These are phyloP conservation scores for Xylophagus ater DNA, from an alignment of 2,888 invertebrate genomes.

Conservation along the genomic window DNA sequence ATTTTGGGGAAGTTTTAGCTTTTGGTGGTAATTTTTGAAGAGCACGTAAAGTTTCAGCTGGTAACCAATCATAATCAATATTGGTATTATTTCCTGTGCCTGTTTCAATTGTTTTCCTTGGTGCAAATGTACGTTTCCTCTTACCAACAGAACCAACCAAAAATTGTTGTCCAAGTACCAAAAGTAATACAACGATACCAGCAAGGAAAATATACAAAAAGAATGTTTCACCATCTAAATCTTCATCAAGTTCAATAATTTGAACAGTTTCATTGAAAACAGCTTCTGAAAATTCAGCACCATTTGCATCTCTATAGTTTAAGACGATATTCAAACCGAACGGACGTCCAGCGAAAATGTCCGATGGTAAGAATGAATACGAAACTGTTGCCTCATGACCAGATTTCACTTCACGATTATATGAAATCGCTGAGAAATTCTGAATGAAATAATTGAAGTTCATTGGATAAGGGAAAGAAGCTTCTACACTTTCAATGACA, in stretches of 20 bases:
- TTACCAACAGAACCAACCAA: slow-evolving; percentile 74
- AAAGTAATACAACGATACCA: slow-evolving; percentile 73
- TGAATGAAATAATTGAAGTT: slow-evolving; percentile 97
- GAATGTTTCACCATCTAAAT: slow-evolving; percentile 95
- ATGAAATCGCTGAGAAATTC: slow-evolving; percentile 88
- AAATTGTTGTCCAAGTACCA: slow-evolving; percentile 83
- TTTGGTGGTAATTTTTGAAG: slow-evolving; percentile 59
- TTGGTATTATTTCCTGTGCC: slow-evolving; percentile 82
- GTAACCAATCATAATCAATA: slow-evolving; percentile 98
- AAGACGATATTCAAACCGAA: slow-evolving; percentile 91
- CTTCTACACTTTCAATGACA: slow-evolving; percentile 84
- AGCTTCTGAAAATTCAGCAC: slow-evolving; percentile 60
- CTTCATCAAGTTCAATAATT: slow-evolving; percentile 92
- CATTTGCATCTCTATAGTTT: slow-evolving; percentile 70
- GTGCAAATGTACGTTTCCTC: slow-evolving; percentile 43
- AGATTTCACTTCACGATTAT: slow-evolving; percentile 79
- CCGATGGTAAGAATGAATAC: slow-evolving; percentile 90
- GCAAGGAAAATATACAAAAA: slow-evolving; percentile 94
- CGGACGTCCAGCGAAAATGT: slow-evolving; percentile 90
- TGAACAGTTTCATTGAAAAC: slow-evolving; percentile 97
- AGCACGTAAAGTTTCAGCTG: slow-evolving; percentile 74
- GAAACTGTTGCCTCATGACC: slow-evolving; percentile 88
- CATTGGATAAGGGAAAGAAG: slow-evolving; percentile 97
- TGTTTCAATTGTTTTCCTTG: slow-evolving; percentile 66
- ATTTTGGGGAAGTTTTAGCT: slow-evolving; percentile 52